These are phyloP conservation scores for Brachypalpus laphriformis DNA, from an alignment of 2,888 invertebrate genomes.

Conservation along the genomic window DNA sequence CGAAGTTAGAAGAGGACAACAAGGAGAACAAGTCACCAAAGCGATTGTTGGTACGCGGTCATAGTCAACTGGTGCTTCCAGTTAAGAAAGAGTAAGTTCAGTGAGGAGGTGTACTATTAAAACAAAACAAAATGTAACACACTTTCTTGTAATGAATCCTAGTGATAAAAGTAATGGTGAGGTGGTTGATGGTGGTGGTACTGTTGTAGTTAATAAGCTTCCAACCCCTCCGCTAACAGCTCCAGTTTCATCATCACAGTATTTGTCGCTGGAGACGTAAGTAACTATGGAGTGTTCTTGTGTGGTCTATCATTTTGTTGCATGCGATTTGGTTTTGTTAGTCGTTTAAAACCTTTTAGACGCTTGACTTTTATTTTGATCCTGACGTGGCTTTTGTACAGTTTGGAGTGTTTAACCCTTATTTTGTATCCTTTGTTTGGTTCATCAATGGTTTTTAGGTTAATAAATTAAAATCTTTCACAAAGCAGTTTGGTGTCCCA, in stretches of 20 bases:
- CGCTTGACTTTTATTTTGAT: constrained; percentile 28
- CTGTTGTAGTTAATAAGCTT: constrained; percentile 79
- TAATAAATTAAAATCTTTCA: background rate
- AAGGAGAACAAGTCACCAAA: constrained; percentile 81
- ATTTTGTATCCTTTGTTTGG: constrained; percentile 53
- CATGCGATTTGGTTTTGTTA: constrained; percentile 71
- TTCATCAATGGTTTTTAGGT: constrained; percentile 24
- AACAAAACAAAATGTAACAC: background rate
- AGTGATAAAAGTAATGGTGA: constrained; percentile 57
- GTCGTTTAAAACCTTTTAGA: constrained; percentile 39
- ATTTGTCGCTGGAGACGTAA: constrained; percentile 80
- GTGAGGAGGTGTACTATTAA: background rate
- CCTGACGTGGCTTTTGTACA: constrained; percentile 1
- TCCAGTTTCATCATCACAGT: constrained; percentile 65
- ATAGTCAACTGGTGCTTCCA: constrained; percentile 80
- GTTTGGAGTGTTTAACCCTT: background rate
- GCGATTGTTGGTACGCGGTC: constrained; percentile 79
- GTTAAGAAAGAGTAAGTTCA: constrained; percentile 81
- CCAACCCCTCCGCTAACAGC: constrained; percentile 77
- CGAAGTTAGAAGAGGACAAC: constrained; percentile 75
- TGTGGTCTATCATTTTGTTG: constrained; percentile 46
- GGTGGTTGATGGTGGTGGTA: constrained; percentile 67
- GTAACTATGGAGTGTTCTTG: constrained; percentile 75
- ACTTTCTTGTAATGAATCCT: constrained; percentile 22
- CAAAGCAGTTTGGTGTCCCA: background rate